Percentiles rank a stretch among this genome's conserved stretches.
These are phyloP conservation scores for Metaphire vulgaris DNA, from an alignment of 1,140 invertebrate species.

Conservation along the genomic window DNA sequence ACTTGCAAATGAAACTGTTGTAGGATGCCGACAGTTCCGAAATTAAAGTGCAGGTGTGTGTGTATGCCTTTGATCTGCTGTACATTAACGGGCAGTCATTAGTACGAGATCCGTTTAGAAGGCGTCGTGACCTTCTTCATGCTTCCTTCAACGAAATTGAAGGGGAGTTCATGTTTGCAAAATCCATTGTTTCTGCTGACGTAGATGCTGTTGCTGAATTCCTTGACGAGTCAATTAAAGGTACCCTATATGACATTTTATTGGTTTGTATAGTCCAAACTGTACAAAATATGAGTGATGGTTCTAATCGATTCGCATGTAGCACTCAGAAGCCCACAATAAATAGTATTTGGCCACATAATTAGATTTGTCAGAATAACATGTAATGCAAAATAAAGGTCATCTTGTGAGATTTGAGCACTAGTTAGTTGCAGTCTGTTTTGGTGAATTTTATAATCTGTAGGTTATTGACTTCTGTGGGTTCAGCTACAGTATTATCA, in stretches of 20 bases:
- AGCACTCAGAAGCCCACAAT: too few species aligned
- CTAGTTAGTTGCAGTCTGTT: too few species aligned
- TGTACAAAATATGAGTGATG: too few species aligned
- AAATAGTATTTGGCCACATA: too few species aligned
- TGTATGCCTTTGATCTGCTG: slow-evolving; percentile 95
- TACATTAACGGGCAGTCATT: slow-evolving; percentile 86
- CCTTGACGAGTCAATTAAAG: slow-evolving; percentile 90
- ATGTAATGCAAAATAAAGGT: too few species aligned
- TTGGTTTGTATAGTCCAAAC: slow-evolving; percentile 22
- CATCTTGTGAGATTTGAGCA: too few species aligned
- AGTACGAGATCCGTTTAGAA: slow-evolving; percentile 69
- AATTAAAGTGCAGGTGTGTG: slow-evolving; percentile 94
- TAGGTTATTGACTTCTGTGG: too few species aligned
- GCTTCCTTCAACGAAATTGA: slow-evolving; percentile 64
- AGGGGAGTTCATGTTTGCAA: slow-evolving; percentile 85
- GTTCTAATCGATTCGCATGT: too few species aligned
- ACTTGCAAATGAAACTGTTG: too few species aligned
- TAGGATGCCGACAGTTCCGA: slow-evolving; percentile 77
- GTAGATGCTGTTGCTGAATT: slow-evolving; percentile 91
- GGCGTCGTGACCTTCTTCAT: slow-evolving; percentile 68
- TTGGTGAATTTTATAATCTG: too few species aligned
- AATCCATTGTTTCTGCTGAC: slow-evolving; percentile 64
- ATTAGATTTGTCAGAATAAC: too few species aligned
- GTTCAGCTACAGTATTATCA: too few species aligned
- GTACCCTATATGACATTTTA: slow-evolving; percentile 51